A percentile compares a stretch with the other conserved stretches of the same genome.
Conservation (phyloP, 2,797 vertebrate genomes). For the Cephalopachus bancanus region DNA sequence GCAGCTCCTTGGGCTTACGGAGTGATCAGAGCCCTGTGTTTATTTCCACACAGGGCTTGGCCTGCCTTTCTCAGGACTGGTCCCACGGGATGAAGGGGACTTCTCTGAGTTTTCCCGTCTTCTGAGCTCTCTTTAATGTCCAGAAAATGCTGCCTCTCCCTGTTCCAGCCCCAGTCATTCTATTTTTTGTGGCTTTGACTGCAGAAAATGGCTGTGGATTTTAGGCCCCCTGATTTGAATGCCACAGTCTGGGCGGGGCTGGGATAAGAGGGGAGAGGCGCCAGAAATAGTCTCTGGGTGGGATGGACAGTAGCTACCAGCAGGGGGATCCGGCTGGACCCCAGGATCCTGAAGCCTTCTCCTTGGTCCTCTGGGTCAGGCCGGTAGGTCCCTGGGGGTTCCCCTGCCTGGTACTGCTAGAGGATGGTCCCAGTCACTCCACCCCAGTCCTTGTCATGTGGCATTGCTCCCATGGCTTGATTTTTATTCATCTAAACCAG, state of each 20-base stretch:
- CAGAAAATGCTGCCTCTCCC: background rate
- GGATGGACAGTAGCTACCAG: background rate
- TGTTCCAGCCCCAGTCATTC: background rate
- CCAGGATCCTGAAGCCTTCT: background rate
- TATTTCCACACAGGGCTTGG: background rate
- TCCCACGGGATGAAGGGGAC: background rate
- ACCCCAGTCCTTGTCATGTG: background rate
- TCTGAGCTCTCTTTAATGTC: background rate
- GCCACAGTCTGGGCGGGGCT: background rate
- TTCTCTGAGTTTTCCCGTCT: background rate
- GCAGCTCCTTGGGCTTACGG: background rate
- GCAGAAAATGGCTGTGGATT: background rate
- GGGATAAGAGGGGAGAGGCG: no score
- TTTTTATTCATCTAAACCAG: background rate
- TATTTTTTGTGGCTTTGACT: constrained; percentile 9
- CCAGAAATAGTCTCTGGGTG: background rate
- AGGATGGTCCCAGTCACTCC: background rate
- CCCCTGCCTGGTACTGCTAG: background rate
- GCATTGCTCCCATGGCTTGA: background rate
- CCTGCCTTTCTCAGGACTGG: background rate
- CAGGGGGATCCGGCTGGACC: background rate
- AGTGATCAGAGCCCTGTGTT: background rate
- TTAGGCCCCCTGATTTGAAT: background rate
- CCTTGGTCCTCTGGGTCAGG: background rate
- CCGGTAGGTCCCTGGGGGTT: background rate